Evolutionary conservation across 2,888 invertebrate genomes (phyloP), one percentile per base, ranked within the genome.

Genomic region (Leptothorax acervorum): DNA sequence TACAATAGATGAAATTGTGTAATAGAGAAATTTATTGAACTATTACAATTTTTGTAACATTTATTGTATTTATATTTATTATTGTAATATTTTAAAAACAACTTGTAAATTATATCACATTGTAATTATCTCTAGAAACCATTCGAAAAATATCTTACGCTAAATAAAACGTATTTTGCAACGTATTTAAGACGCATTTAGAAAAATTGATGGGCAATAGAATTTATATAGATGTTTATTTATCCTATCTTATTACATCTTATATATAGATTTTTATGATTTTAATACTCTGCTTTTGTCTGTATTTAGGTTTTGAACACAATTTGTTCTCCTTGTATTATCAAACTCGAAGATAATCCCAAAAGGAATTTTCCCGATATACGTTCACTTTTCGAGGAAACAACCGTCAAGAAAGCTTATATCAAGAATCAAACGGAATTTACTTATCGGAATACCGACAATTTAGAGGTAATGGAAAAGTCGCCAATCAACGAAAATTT

Each of bases 241-340:
- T 28, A 42, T 35, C 12, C 53, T 48, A 48, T 31, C 18, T 55
- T 12, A 51, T 78, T 42, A 28, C 11, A n/a, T 28, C n/a, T 45
- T 48, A 35, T 15, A 6, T n/a, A 48, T 28, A 31, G 23, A 39
- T 39, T 39, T 63, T 35, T 63, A 18, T 15, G 1, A 65, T 39
- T 53, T 55, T 31, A 76, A 42, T 35, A 23, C 28, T 31, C 28
- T 42, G 0, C 62, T 2, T 71, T 35, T 51, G 18, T 48, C 28
- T 35, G 12, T 79, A 48, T 48, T 18, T 70, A 89, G 88, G 53
- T 90, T 63, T 73, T 90, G 63, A 90, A 90, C 68, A 90, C 90
- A 66, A 74, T 90, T 9, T 89, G 88, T 60, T 53, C 81, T 55
- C 68, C 70, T 28, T 88, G 85, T 65, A 87, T 90, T 15, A 60